Evolutionary conservation across 2,113 vertebrate genomes (phyloP), one percentile per base, ranked within the genome.

Genomic region (Ondatra zibethicus): DNA sequence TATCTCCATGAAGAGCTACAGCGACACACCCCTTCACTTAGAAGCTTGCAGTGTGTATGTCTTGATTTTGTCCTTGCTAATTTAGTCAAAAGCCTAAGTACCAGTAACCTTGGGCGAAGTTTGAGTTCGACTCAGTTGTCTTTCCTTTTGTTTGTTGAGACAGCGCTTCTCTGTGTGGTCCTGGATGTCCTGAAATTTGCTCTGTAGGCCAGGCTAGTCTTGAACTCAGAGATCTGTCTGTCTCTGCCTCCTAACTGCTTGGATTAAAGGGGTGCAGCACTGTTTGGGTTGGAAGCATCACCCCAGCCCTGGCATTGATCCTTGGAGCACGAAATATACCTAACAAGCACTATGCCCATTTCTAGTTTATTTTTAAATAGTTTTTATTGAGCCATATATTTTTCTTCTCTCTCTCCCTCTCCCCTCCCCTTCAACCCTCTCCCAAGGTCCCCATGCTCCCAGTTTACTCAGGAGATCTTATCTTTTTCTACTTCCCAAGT

Each of bases 31-130:
- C 7, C 47, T 70, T 87, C 14, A 16, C 36, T 77, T 47, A 94
- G 61, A 58, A 36, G 11, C 65, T 87, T 85, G 63, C 75, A 58
- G 29, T 27, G 4, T 14, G 4, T 75, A 21, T 8, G 12, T 45
- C 45, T 89, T 63, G 39, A 52, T 70, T 52, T 25, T 92, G 47
- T 47, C 47, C 36, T 89, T 96, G 29, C 31, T 70, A 47, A 88
- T 68, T 88, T 36, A 50, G 33, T 65, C 73, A 45, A 88, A 90
- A 95, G 58, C 6, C 66, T 94, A 94, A 82, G 23, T 65, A 21
- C 91, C 94, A 77, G 42, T 77, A 77, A 87, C 21, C 63, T 66
- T 92, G 63, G 84, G 45, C 11, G 19, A 77, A 88, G 14, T 92
- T n/a, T 72, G 23, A 96, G 19, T 31, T 77, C 14, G 31, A 33